Conservation (phyloP, 2,797 vertebrate species). For the Hippocampus kuda region DNA sequence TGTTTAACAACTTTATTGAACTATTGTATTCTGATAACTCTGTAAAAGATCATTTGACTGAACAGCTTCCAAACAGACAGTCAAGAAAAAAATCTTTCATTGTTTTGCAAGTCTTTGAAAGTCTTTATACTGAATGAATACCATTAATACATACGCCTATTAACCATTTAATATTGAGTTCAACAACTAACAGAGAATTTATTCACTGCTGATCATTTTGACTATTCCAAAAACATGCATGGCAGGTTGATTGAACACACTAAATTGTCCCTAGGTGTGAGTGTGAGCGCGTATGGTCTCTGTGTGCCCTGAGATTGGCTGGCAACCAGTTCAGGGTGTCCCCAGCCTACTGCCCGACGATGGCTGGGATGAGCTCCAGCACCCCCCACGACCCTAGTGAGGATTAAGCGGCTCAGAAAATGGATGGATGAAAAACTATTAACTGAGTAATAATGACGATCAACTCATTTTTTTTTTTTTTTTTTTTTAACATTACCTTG, state of each 20-base stretch:
- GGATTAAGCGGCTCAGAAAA: no score
- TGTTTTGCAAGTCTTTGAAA: neutral
- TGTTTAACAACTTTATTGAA: neutral
- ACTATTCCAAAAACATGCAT: no score
- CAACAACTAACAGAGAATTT: neutral
- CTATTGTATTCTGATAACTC: neutral
- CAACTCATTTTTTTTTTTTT: conserved; percentile 5
- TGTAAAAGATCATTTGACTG: neutral
- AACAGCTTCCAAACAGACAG: neutral
- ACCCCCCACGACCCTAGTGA: no score
- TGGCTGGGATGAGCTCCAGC: no score
- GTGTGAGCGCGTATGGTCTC: no score
- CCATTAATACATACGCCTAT: no score
- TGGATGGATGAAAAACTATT: conserved; percentile 11
- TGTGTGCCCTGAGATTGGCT: no score
- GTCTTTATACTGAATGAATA: neutral
- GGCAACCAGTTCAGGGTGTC: no score
- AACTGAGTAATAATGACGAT: conserved; percentile 1
- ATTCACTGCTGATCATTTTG: neutral
- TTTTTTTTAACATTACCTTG: conserved; percentile 10
- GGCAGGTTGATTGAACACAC: no score
- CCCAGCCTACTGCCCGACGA: no score
- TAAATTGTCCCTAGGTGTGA: no score
- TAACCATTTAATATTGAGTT: neutral
- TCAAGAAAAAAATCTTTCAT: no score